These are phyloP conservation scores for Mastacembelus armatus DNA, from an alignment of 2,797 vertebrate genomes.

Conservation along the genomic window DNA sequence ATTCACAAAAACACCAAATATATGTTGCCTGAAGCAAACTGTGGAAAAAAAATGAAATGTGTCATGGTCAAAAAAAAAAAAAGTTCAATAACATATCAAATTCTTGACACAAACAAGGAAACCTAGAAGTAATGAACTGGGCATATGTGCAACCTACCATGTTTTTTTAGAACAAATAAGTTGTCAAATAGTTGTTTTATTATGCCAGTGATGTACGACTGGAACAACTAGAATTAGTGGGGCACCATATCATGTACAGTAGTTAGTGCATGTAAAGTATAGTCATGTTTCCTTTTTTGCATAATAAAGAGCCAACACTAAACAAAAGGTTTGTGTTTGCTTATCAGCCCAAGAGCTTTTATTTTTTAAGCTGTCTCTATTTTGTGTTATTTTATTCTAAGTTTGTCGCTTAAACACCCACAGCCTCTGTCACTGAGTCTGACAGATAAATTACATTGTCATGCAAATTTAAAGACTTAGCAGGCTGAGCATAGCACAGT, in stretches of 20 bases:
- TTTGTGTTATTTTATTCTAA: not conserved
- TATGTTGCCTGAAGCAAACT: conserved; percentile 58
- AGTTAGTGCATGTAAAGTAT: too few relatives aligned
- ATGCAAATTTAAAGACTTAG: conserved; percentile 7
- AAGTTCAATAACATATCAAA: conserved; percentile 56
- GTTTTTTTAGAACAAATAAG: conserved; percentile 8
- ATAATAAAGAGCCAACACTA: too few relatives aligned
- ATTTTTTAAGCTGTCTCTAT: not conserved
- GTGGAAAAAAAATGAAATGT: conserved; percentile 53
- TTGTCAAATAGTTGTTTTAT: conserved; percentile 12
- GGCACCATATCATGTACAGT: too few relatives aligned
- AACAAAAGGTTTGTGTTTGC: not conserved
- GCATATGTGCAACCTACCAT: conserved; percentile 12
- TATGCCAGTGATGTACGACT: not conserved
- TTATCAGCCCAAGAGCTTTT: conserved; percentile 3
- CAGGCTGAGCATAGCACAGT: not conserved
- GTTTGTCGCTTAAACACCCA: conserved; percentile 5
- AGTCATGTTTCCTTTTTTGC: too few relatives aligned
- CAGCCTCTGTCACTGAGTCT: conserved; percentile 1
- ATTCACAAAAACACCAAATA: conserved; percentile 48
- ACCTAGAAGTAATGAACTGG: conserved; percentile 37
- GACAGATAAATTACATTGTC: conserved; percentile 31
- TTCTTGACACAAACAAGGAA: conserved; percentile 49
- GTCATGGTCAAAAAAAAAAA: conserved; percentile 35
- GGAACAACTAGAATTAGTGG: not conserved